Evolutionary conservation across 2,113 vertebrate species (phyloP).

Genomic region (Hemichromis elongatus): DNA sequence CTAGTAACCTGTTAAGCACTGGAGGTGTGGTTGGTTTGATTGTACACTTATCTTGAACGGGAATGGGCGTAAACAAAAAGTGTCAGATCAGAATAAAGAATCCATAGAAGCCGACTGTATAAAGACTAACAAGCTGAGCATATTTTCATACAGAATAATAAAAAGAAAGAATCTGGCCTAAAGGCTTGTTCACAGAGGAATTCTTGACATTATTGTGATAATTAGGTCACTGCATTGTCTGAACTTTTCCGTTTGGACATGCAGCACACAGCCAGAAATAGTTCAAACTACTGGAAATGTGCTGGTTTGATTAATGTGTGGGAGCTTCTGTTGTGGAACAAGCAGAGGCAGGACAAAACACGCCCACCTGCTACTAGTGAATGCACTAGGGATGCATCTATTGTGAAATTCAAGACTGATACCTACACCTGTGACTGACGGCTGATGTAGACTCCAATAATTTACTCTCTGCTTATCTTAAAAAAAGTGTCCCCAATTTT

Average conservation of each 20-base stretch:
- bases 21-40: neutral
- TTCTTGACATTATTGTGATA: neutral
- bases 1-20: neutral
- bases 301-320: neutral
- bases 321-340: neutral
- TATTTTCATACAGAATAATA: neutral
- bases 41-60: neutral
- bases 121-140: neutral
- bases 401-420: neutral
- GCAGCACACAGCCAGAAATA: neutral
- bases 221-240: neutral
- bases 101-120: neutral
- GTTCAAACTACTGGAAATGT: neutral
- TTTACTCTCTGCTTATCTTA: neutral
- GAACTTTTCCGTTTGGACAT: neutral
- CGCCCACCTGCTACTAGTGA: neutral
- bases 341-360: neutral
- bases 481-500: neutral
- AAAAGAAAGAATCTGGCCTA: neutral
- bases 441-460: neutral
- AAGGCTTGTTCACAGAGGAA: neutral
- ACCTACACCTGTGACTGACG: neutral
- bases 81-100: neutral
- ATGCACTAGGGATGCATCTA: neutral
- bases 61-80: neutral